Conservation (phyloP, 92 coral and sea anemone genomes). For the Zoanthus solanderi region DNA sequence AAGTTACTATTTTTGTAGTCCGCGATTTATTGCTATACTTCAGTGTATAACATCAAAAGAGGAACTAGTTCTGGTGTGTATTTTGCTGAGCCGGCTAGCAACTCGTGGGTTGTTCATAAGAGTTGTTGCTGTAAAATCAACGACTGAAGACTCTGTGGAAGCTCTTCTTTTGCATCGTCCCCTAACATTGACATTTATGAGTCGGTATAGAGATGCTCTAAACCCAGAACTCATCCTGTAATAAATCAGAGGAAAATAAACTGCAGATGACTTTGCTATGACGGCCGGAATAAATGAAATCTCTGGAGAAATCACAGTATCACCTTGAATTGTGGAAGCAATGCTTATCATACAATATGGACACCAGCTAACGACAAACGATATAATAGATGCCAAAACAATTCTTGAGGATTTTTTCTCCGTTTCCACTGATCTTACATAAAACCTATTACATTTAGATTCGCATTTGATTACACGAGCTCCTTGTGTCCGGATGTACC, state of each 20-base stretch:
- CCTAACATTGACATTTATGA: neutral
- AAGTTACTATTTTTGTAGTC: too few species aligned
- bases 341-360: neutral
- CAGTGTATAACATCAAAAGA: neutral
- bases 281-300: neutral
- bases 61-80: neutral
- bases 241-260: neutral
- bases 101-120: neutral
- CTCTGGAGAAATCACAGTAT: neutral
- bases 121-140: neutral
- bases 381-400: neutral
- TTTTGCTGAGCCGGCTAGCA: neutral
- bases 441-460: neutral
- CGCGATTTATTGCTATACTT: neutral
- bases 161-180: neutral
- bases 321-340: neutral
- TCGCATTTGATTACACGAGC: neutral
- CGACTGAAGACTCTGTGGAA: neutral
- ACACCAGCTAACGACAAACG: neutral
- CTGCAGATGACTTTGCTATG: neutral
- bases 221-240: neutral
- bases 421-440: neutral
- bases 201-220: neutral
- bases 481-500: neutral
- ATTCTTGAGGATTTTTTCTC: neutral